Percentiles rank a stretch among this genome's conserved stretches.
Conservation (phyloP, 2,797 vertebrate genomes). For the Spondyliosoma cantharus region DNA sequence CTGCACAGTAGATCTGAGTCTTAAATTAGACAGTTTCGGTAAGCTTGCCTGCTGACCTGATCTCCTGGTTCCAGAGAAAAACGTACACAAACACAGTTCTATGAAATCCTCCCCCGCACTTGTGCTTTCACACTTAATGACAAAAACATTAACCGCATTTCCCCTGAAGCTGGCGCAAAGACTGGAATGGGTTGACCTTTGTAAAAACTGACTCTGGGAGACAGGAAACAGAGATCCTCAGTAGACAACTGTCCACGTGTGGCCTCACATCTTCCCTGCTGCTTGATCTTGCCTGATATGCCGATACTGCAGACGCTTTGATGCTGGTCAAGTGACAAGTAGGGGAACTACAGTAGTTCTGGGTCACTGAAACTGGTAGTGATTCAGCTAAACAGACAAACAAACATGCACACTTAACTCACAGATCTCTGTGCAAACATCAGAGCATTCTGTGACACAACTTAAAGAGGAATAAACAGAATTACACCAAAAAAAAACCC, state of each 20-base stretch:
- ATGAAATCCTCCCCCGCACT: constrained; percentile 78
- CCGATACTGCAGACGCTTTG: constrained; percentile 32
- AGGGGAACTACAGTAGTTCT: constrained; percentile 64
- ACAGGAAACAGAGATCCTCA: constrained; percentile 38
- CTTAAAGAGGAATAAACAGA: not conserved
- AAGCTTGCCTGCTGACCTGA: constrained; percentile 63
- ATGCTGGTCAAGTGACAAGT: constrained; percentile 53
- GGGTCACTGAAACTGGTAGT: constrained; percentile 55
- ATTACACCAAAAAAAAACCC: not conserved
- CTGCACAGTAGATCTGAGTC: constrained; percentile 26
- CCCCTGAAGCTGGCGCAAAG: constrained; percentile 59
- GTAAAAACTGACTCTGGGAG: constrained; percentile 43
- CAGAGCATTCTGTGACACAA: not conserved
- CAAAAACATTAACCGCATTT: constrained; percentile 68
- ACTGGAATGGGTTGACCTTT: constrained; percentile 68
- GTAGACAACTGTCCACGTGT: not conserved
- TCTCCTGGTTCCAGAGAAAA: constrained; percentile 73
- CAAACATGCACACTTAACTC: constrained; percentile 20
- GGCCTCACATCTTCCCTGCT: constrained; percentile 7
- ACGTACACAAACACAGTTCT: constrained; percentile 60
- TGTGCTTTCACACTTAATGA: constrained; percentile 80
- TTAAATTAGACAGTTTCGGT: constrained; percentile 58
- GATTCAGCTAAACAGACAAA: constrained; percentile 48
- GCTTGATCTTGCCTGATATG: constrained; percentile 33
- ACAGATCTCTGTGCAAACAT: constrained; percentile 30